These are phyloP conservation scores for Otus sunia DNA, from an alignment of 2,113 vertebrate species.

Conservation along the genomic window DNA sequence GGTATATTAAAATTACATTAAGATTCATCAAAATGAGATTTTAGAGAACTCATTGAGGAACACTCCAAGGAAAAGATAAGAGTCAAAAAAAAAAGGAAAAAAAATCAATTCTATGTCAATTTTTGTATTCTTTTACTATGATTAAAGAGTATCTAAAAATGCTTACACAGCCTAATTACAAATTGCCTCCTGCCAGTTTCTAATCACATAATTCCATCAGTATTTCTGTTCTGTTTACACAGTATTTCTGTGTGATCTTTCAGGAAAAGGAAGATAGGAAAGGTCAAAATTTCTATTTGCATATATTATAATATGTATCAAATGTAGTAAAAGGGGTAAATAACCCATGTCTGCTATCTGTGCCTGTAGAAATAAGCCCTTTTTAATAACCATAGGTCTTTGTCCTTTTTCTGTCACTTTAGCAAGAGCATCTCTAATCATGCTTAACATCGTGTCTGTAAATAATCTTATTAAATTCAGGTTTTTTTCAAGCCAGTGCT, in stretches of 20 bases:
- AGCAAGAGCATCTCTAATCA: not conserved
- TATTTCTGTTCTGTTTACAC: not conserved
- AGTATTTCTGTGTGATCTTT: not conserved
- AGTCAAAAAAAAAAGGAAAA: not conserved
- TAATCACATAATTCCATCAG: not conserved
- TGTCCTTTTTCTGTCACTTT: not conserved
- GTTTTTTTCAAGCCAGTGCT: not conserved
- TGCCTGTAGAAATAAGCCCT: not conserved
- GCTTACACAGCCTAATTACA: not conserved
- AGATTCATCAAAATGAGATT: not conserved
- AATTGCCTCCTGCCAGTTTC: not conserved
- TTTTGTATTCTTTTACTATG: not conserved
- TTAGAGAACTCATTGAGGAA: not conserved
- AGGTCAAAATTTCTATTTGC: not conserved
- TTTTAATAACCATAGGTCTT: not conserved
- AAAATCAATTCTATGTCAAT: not conserved
- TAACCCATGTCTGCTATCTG: not conserved
- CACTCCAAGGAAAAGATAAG: not conserved
- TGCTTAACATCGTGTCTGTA: accelerated
- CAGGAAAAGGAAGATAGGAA: not conserved
- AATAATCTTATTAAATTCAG: not conserved
- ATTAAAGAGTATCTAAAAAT: not conserved
- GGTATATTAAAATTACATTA: not conserved
- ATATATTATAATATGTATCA: not conserved
- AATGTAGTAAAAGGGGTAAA: not conserved